phyloP scores from a whole-genome alignment of 2,888 invertebrate genomes.

The Polydrusus tereticollis region DNA sequence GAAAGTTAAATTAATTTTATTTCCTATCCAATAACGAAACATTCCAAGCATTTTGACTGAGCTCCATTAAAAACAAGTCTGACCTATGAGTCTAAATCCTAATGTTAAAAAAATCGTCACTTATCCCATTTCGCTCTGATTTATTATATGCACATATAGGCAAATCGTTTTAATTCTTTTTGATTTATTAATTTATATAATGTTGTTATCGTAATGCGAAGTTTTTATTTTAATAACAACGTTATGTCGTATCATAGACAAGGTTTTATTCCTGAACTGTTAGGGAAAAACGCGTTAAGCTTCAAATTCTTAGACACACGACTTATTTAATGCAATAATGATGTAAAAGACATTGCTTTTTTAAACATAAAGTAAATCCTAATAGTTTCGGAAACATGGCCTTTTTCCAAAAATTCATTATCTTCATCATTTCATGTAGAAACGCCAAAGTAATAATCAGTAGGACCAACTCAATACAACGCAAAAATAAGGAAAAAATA shows the following conservation, averaged over 20 bases:
- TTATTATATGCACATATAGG: slow-evolving; percentile 38
- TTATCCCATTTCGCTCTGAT: slow-evolving; percentile 19
- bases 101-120: slow-evolving; percentile 10
- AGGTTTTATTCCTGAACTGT: background rate
- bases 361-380: background rate
- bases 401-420: background rate
- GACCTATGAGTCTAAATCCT: background rate
- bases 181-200: background rate
- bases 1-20: too few relatives aligned
- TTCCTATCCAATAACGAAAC: background rate
- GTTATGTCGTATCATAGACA: background rate
- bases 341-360: slow-evolving; percentile 12
- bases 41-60: background rate
- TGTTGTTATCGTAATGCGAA: background rate
- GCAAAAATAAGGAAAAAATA: slow-evolving; percentile 45
- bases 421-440: slow-evolving; percentile 23
- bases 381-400: background rate
- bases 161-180: slow-evolving; percentile 30
- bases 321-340: slow-evolving; percentile 4
- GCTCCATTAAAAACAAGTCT: background rate
- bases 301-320: background rate
- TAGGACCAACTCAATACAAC: slow-evolving; percentile 57
- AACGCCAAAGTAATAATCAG: slow-evolving; percentile 47
- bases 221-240: background rate
- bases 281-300: background rate